Evolutionary conservation across 1,140 invertebrate species (phyloP).

Genomic region (Drosophila saltans): DNA sequence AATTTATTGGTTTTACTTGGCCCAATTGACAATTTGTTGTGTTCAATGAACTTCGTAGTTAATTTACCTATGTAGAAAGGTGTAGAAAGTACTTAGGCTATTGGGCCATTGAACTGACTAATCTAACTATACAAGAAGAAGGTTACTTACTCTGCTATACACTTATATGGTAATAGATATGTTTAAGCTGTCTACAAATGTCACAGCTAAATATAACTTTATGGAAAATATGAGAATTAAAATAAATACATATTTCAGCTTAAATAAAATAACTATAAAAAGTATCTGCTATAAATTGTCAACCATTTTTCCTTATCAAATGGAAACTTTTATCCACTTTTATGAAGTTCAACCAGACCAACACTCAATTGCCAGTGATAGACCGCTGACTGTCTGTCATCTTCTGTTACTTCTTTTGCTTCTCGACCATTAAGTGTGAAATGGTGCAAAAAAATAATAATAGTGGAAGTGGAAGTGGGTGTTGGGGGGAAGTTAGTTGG

Average conservation of each 20-base stretch:
- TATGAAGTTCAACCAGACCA: slow-evolving; percentile 55
- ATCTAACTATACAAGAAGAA: neutral
- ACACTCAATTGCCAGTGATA: slow-evolving; percentile 48
- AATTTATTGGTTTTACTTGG: slow-evolving; percentile 56
- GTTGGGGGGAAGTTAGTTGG: neutral
- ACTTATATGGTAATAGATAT: neutral
- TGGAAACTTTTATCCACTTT: slow-evolving; percentile 46
- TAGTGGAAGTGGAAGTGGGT: slow-evolving; percentile 34
- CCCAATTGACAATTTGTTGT: slow-evolving; percentile 51
- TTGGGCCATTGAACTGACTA: slow-evolving; percentile 46
- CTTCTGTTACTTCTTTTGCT: neutral
- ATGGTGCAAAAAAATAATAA: slow-evolving; percentile 66
- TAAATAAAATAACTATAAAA: neutral
- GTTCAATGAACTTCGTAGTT: slow-evolving; percentile 56
- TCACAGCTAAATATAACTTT: neutral
- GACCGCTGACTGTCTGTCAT: neutral
- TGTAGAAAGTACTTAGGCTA: slow-evolving; percentile 35
- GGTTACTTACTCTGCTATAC: neutral
- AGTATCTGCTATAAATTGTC: neutral
- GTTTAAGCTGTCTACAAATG: neutral
- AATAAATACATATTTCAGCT: neutral
- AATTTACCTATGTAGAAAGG: slow-evolving; percentile 17
- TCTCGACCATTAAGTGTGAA: slow-evolving; percentile 53
- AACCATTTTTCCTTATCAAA: slow-evolving; percentile 56
- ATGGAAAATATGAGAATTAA: no score